Conservation (phyloP, 1,140 invertebrate species). For the Lysiphlebus fabarum region DNA sequence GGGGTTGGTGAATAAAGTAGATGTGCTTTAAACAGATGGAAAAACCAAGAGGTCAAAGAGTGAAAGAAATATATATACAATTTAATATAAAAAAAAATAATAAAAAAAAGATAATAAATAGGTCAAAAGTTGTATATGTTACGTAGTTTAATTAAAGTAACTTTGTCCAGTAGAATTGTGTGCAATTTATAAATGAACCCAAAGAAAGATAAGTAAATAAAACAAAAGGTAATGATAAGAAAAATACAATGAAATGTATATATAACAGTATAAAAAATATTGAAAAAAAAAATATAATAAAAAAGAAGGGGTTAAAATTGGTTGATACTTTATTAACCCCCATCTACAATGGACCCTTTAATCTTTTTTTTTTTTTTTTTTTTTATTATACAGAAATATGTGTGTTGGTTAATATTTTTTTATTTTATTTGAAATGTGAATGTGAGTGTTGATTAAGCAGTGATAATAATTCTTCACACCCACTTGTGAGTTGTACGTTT, state of each 20-base stretch:
- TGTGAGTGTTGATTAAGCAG: constrained; percentile 25
- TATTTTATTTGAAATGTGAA: background rate
- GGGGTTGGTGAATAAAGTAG: no score
- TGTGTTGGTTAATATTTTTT: no score
- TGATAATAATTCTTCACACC: constrained; percentile 22
- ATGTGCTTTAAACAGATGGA: constrained; percentile 16
- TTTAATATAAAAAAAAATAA: constrained; percentile 9
- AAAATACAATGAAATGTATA: constrained; percentile 1
- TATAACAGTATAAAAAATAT: constrained; percentile 3
- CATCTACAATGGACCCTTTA: background rate
- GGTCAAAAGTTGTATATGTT: constrained; percentile 27
- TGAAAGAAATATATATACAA: background rate
- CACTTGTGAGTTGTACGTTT: constrained; percentile 8
- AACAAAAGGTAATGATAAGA: constrained; percentile 4
- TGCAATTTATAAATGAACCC: constrained; percentile 22
- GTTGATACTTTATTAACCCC: background rate
- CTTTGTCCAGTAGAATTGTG: constrained; percentile 24
- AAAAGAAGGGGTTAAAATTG: background rate
- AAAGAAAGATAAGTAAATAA: constrained; percentile 6
- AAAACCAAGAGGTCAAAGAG: constrained; percentile 14
- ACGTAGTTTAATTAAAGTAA: constrained; percentile 31
- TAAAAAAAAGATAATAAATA: constrained; percentile 26
- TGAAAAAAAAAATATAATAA: background rate
- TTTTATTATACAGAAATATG: no score
- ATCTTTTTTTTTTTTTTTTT: no score